Conservation (phyloP, 2,797 vertebrate species). For the Threskiornis aethiopicus region DNA sequence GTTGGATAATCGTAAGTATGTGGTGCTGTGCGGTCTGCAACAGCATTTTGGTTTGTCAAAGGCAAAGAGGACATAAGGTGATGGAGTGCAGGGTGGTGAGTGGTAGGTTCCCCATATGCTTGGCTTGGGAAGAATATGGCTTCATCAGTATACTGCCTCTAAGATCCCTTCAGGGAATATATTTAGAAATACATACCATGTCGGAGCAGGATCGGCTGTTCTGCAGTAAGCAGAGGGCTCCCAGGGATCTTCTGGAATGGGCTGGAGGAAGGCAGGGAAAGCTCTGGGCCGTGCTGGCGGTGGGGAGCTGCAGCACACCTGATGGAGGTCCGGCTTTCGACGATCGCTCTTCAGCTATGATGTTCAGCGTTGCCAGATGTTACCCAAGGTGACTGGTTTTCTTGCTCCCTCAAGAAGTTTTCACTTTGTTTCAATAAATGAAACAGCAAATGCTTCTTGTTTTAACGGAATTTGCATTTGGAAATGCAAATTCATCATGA, state of each 20-base stretch:
- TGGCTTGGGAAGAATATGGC: neutral
- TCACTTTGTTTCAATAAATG: neutral
- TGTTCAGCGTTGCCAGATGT: neutral
- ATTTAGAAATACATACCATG: neutral
- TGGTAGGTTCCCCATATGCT: neutral
- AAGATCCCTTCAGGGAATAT: neutral
- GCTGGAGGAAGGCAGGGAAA: neutral
- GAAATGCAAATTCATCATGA: neutral
- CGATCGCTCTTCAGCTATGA: accelerated
- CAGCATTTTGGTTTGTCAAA: neutral
- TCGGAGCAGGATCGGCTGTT: neutral
- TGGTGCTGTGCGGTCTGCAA: neutral
- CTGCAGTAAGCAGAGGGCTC: neutral
- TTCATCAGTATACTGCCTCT: neutral
- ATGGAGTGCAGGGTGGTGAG: neutral
- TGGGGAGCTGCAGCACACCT: neutral
- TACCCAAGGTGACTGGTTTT: neutral
- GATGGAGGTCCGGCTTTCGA: neutral
- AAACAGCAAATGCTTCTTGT: neutral
- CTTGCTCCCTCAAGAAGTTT: neutral
- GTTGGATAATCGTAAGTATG: neutral
- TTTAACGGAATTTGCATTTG: neutral
- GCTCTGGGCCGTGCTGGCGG: neutral
- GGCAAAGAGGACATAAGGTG: neutral
- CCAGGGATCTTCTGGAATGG: neutral